phyloP scores from a whole-genome alignment of 2,888 invertebrate species.

The Hemithea aestivaria region DNA sequence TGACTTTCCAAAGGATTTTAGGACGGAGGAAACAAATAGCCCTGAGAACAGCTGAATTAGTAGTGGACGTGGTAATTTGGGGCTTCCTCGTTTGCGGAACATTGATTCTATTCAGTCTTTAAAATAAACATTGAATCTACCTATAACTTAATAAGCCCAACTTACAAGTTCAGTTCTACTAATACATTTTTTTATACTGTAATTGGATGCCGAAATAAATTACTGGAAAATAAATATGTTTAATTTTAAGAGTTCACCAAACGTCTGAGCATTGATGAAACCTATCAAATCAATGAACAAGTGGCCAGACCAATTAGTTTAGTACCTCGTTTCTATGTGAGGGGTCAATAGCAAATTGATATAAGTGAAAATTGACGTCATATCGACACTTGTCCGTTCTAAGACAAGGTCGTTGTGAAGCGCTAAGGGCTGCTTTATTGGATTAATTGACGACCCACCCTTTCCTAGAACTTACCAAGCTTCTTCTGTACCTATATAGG shows the following conservation, averaged over 20 bases:
- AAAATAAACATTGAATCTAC: conserved; percentile 1
- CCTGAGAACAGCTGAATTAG: conserved; percentile 28
- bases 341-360: conserved; percentile 11
- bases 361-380: conserved; percentile 4
- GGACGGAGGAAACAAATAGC: conserved; percentile 35
- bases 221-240: no score
- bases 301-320: conserved; percentile 14
- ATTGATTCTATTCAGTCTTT: conserved; percentile 39
- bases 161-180: no score
- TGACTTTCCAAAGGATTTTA: conserved; percentile 47
- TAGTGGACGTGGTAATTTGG: conserved; percentile 46
- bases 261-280: not conserved
- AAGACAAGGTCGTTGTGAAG: conserved; percentile 3
- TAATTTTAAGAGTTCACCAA: no score
- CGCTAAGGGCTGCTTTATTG: conserved; percentile 1
- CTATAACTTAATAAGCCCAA: no score
- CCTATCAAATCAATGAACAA: conserved; percentile 18
- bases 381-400: not conserved
- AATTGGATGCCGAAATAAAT: no score
- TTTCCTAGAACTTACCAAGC: not conserved
- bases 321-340: conserved; percentile 11
- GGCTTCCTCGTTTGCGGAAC: conserved; percentile 42
- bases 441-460: conserved; percentile 4
- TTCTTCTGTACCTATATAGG: no score
- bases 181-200: no score